phyloP scores from a whole-genome alignment of 2,888 invertebrate genomes.

The Girardia tigrina region DNA sequence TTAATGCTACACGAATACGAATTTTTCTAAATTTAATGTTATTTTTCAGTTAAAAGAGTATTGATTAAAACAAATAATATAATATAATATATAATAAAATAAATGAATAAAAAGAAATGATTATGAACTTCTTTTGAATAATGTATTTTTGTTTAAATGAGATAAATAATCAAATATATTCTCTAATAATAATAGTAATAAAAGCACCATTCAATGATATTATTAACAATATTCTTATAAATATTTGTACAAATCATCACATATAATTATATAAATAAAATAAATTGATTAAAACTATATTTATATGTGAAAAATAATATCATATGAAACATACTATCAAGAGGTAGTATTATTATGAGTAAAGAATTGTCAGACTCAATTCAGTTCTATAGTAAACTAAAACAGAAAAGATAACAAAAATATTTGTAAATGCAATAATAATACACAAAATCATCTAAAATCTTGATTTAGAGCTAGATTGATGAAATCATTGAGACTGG shows the following conservation, averaged over 20 bases:
- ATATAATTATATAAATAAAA: not conserved
- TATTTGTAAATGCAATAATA: slow-evolving; percentile 11
- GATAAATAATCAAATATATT: no score
- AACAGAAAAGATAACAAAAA: slow-evolving; percentile 15
- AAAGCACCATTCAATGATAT: not conserved
- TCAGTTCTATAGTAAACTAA: not conserved
- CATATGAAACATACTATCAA: slow-evolving; percentile 20
- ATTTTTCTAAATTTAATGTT: no score
- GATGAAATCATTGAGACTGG: not conserved
- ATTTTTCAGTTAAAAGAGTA: no score
- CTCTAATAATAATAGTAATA: not conserved
- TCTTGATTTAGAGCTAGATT: slow-evolving; percentile 16
- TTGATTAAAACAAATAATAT: no score
- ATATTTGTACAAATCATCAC: not conserved
- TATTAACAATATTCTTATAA: not conserved
- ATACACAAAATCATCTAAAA: slow-evolving; percentile 10
- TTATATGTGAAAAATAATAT: not conserved
- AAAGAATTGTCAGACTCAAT: not conserved
- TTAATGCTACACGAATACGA: no score
- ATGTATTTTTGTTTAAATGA: no score
- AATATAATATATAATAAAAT: no score
- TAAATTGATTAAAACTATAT: not conserved
- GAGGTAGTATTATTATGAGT: slow-evolving; percentile 19
- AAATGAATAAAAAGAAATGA: no score
- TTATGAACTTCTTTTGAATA: no score